These are phyloP conservation scores for Odocoileus virginianus DNA, from an alignment of 2,113 vertebrate species.

Conservation along the genomic window DNA sequence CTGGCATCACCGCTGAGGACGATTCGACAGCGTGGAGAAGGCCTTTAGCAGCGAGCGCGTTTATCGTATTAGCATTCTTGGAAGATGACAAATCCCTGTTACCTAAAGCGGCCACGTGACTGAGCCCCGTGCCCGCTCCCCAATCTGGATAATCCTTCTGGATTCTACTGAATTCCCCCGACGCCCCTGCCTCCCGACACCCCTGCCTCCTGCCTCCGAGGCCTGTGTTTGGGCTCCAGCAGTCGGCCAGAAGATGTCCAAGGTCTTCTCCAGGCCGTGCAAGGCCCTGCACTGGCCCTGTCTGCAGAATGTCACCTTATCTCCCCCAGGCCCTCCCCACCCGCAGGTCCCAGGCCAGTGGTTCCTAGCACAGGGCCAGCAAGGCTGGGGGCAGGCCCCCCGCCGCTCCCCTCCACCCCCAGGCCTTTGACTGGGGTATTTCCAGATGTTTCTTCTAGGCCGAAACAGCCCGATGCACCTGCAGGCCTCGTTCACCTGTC, in stretches of 20 bases:
- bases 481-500: background rate
- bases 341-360: background rate
- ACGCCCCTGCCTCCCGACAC: rapidly evolving
- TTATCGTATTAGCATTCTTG: background rate
- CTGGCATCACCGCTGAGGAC: background rate
- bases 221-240: background rate
- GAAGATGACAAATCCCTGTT: background rate
- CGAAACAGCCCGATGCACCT: rapidly evolving
- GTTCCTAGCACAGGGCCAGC: background rate
- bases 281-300: background rate
- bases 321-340: background rate
- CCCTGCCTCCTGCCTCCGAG: background rate
- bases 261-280: no score
- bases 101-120: background rate
- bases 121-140: background rate
- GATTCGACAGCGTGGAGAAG: rapidly evolving
- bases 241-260: rapidly evolving
- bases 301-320: background rate
- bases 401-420: rapidly evolving
- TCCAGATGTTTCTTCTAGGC: background rate
- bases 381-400: background rate
- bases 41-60: background rate
- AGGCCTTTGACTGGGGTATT: background rate
- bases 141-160: background rate
- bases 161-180: background rate